These are phyloP conservation scores for Drosophila nr. perissopoda DNA, from an alignment of 2,888 invertebrate genomes.

Conservation along the genomic window DNA sequence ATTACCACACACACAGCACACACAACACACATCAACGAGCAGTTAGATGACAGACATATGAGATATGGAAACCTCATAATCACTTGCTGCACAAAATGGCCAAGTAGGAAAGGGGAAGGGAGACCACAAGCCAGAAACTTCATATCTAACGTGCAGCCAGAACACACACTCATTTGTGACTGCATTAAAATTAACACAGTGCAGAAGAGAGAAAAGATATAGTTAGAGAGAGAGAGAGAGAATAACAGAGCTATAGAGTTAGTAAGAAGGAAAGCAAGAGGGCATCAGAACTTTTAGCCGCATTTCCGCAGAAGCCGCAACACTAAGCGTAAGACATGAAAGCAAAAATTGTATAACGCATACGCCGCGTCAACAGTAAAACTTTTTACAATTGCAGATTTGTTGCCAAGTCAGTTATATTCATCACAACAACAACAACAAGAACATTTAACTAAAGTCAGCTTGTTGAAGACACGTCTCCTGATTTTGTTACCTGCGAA, in stretches of 20 bases:
- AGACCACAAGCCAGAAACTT: conserved; percentile 52
- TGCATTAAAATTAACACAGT: conserved; percentile 60
- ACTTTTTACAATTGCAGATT: conserved; percentile 43
- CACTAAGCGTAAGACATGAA: conserved; percentile 20
- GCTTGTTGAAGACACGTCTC: conserved; percentile 22
- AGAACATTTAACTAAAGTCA: conserved; percentile 17
- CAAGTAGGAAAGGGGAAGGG: conserved; percentile 4
- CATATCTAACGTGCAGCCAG: conserved; percentile 52
- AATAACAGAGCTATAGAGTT: not conserved
- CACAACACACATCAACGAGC: conserved; percentile 35
- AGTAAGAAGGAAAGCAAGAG: not conserved
- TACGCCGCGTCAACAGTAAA: conserved; percentile 42
- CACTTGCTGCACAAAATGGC: conserved; percentile 59
- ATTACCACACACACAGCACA: conserved; percentile 52
- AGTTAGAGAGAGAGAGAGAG: not conserved
- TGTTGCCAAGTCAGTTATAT: conserved; percentile 46
- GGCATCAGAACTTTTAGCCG: conserved; percentile 55
- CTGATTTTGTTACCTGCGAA: conserved; percentile 41
- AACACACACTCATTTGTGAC: conserved; percentile 64
- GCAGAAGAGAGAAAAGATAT: not conserved
- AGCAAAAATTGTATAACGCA: conserved; percentile 37
- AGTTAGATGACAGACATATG: conserved; percentile 48
- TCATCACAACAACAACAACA: conserved; percentile 18
- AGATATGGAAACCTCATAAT: conserved; percentile 67
- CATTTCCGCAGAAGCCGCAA: conserved; percentile 43